phyloP scores from a whole-genome alignment of 30 jellyfish, hydroid and myxozoan species.

The Pelagia noctiluca region DNA sequence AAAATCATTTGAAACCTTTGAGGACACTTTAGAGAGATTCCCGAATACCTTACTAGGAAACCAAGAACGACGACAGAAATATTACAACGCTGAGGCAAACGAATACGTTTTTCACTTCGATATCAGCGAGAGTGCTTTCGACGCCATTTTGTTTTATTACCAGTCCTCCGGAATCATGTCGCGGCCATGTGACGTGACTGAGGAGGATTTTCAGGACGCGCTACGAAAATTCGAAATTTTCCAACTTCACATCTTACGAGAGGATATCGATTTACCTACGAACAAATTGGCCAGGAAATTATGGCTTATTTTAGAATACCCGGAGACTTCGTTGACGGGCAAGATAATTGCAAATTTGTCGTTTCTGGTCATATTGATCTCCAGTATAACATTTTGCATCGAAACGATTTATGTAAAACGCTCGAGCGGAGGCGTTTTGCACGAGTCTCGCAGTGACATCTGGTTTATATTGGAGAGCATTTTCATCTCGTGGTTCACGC shows the following conservation, averaged over 20 bases:
- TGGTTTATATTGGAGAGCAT: slow-evolving; percentile 75
- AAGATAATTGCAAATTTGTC: slow-evolving; percentile 65
- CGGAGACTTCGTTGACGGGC: slow-evolving; percentile 76
- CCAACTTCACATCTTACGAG: slow-evolving; percentile 42
- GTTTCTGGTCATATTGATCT: slow-evolving; percentile 52
- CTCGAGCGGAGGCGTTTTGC: too few relatives aligned
- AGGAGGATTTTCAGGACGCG: slow-evolving; percentile 75
- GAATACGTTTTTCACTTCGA: slow-evolving; percentile 72
- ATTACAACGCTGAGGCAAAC: slow-evolving; percentile 48
- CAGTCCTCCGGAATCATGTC: slow-evolving; percentile 88
- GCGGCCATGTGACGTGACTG: slow-evolving; percentile 68
- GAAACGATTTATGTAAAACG: slow-evolving; percentile 60
- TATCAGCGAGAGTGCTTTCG: slow-evolving; percentile 73
- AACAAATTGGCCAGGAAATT: slow-evolving; percentile 26
- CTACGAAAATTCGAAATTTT: slow-evolving; percentile 60
- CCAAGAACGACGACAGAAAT: slow-evolving; percentile 54
- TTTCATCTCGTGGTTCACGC: slow-evolving; percentile 74
- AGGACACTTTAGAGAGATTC: slow-evolving; percentile 73
- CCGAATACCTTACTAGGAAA: slow-evolving; percentile 88
- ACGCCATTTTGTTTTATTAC: slow-evolving; percentile 79
- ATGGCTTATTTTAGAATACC: slow-evolving; percentile 73
- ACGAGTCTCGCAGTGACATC: slow-evolving; percentile 43
- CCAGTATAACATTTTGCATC: slow-evolving; percentile 67
- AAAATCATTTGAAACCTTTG: slow-evolving; percentile 77
- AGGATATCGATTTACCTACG: slow-evolving; percentile 55